Evolutionary conservation across 1,140 invertebrate species (phyloP), one percentile per base, ranked within the genome.

Genomic region (Hylaeus anthracinus): DNA sequence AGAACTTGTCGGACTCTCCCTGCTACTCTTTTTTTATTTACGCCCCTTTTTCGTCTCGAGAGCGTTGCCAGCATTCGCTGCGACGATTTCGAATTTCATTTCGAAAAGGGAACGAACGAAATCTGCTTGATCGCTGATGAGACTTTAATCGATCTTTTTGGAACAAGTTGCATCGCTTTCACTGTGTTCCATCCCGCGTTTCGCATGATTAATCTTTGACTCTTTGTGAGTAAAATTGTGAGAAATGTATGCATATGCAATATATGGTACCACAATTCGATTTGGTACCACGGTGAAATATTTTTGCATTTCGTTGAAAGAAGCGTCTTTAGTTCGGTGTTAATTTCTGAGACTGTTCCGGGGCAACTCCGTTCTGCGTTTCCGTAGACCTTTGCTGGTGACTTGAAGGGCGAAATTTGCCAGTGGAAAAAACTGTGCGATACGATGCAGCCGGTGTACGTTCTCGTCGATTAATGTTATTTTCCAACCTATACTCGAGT

Each of bases 1-100:
- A 87, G 80, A 87, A 82, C 79, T 87, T 64, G 84, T 71, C 76
- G 69, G 41, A 2, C 66, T 64, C 53, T 43, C 67, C 55, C 55
- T 60, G 53, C 14, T 63, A 72, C 71, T 39, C 65, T 61, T 61
- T 8, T 12, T 76, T 58, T 10, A 9, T 76, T 58, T 61, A 39
- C 8, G 4, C 39, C 51, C 10, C 26, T 74, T 73, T 65, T 65
- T 65, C 73, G 67, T 71, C 72, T 87, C 83, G 64, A 80, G 83
- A 64, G 64, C 61, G 39, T 53, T 67, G 56, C 66, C 84, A 76
- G 55, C 82, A 61, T 76, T 63, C 66, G 73, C 56, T 58, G 71
- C 74, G 45, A 84, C 78, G 72, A 66, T 74, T 81, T 81, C 61
- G 12, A 86, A 84, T 56, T 64, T 80, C 83, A 58, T 53, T 56